Evolutionary conservation across 1,140 invertebrate genomes (phyloP).

Genomic region (Chrysomallon squamiferum): DNA sequence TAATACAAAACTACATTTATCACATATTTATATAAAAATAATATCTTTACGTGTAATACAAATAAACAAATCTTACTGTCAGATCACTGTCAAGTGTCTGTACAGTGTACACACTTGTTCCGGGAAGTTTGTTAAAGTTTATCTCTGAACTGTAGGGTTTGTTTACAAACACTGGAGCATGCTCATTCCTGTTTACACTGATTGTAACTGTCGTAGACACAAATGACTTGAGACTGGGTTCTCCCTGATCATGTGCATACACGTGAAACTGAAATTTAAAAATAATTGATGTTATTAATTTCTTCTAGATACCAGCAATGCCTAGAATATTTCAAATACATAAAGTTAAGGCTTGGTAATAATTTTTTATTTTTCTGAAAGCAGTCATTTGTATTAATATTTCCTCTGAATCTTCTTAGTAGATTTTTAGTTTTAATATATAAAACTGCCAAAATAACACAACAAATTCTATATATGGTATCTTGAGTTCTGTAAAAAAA

Average conservation of each 20-base stretch:
- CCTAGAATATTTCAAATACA: no score
- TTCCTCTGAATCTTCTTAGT: no score
- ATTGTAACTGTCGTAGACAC: constrained; percentile 42
- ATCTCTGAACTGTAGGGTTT: constrained; percentile 28
- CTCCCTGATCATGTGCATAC: constrained; percentile 30
- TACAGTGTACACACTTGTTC: constrained; percentile 16
- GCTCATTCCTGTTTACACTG: constrained; percentile 56
- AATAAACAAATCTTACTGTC: constrained; percentile 63
- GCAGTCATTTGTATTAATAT: no score
- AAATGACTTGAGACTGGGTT: constrained; percentile 10
- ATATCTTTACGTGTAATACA: neutral
- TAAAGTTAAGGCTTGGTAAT: no score
- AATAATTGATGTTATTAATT: no score
- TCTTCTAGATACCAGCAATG: no score
- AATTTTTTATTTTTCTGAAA: no score
- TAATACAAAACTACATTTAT: no score
- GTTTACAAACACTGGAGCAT: constrained; percentile 78
- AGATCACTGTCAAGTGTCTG: constrained; percentile 81
- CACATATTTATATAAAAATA: neutral
- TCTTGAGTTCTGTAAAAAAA: no score
- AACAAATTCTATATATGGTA: no score
- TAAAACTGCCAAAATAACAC: no score
- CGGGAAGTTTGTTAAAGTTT: constrained; percentile 28
- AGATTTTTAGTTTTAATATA: no score
- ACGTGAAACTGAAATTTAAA: constrained; percentile 32